Conservation (phyloP, 2,888 invertebrate species). For the Ectemnius cavifrons region DNA sequence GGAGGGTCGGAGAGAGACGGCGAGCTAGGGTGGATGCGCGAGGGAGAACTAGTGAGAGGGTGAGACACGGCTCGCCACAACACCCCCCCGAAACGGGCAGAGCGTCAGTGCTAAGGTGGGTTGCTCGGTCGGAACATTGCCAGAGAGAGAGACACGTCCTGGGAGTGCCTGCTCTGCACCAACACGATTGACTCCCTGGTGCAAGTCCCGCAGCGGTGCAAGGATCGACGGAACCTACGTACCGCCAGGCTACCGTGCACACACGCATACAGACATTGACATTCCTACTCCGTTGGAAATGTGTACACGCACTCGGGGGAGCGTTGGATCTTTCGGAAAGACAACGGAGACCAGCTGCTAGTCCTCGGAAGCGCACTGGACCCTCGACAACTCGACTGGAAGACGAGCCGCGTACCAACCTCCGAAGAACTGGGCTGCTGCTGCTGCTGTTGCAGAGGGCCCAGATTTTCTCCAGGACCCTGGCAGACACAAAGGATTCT, state of each 20-base stretch:
- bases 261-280: conserved; percentile 28
- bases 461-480: background rate
- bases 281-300: no score
- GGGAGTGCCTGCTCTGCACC: conserved; percentile 71
- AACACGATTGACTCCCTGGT: conserved; percentile 56
- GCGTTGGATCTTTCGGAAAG: background rate
- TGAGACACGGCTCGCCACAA: conserved; percentile 70
- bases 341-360: conserved; percentile 19
- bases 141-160: conserved; percentile 72
- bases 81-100: conserved; percentile 73
- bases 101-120: conserved; percentile 76
- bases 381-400: conserved; percentile 10
- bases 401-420: conserved; percentile 13
- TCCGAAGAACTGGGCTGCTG: background rate
- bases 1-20: no score
- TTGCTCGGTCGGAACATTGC: conserved; percentile 75
- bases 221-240: conserved; percentile 50
- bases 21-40: conserved; percentile 38
- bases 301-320: conserved; percentile 25
- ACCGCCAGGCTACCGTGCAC: conserved; percentile 24
- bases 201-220: conserved; percentile 57
- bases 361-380: conserved; percentile 7
- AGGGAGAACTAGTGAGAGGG: conserved; percentile 47
- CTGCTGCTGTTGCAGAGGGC: background rate
- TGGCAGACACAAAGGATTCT: conserved; percentile 18